phyloP scores from a whole-genome alignment of 2,113 vertebrate genomes.

The Spea bombifrons region DNA sequence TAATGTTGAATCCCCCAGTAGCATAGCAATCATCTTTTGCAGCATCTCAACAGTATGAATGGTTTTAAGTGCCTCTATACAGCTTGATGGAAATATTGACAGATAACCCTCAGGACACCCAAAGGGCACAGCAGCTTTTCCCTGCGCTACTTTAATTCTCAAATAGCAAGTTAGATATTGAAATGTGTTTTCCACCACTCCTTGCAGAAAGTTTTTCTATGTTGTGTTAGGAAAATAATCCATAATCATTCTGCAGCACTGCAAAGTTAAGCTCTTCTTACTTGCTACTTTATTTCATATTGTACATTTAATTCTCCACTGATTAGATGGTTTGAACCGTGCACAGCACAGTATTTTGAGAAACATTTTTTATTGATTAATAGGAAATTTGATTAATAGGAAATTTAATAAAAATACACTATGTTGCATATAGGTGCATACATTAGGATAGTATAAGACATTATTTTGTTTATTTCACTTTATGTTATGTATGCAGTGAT shows the following conservation, averaged over 20 bases:
- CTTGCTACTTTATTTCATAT: not conserved
- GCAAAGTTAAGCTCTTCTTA: slow-evolving; percentile 49
- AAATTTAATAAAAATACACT: too few species aligned
- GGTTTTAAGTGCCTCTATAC: slow-evolving; percentile 53
- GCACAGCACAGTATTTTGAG: too few species aligned
- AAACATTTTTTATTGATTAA: too few species aligned
- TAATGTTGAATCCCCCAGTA: slow-evolving; percentile 41
- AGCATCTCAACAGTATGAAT: slow-evolving; percentile 51
- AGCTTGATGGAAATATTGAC: slow-evolving; percentile 57
- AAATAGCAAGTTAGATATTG: slow-evolving; percentile 52
- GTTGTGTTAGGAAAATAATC: slow-evolving; percentile 50
- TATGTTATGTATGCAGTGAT: too few species aligned
- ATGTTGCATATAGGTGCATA: too few species aligned
- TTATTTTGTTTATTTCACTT: too few species aligned
- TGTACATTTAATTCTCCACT: too few species aligned
- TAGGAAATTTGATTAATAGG: too few species aligned
- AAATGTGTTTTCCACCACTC: slow-evolving; percentile 50
- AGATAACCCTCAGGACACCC: slow-evolving; percentile 55
- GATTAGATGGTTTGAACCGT: too few species aligned
- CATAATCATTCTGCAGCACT: slow-evolving; percentile 48
- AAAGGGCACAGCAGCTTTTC: slow-evolving; percentile 54
- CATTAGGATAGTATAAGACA: too few species aligned
- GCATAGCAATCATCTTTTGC: slow-evolving; percentile 47
- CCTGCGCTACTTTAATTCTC: slow-evolving; percentile 48
- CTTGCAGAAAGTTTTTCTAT: slow-evolving; percentile 48